Evolutionary conservation across 2,797 vertebrate genomes (phyloP).

Genomic region (Phrynocephalus forsythii): DNA sequence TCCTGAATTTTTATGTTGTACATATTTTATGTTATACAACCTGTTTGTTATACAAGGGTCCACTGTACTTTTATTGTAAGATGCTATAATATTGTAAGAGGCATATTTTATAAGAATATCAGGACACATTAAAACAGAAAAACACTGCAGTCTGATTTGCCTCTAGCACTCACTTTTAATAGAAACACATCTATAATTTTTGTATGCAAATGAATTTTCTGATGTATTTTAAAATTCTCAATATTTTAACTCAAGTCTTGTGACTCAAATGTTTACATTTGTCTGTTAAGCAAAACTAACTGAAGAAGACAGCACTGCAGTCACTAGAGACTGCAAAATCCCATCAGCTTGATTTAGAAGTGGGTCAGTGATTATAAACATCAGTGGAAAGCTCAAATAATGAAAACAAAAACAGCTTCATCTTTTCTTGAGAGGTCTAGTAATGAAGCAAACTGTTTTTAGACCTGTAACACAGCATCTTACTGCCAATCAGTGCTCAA

Average conservation of each 20-base stretch:
- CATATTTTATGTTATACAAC: too few relatives aligned
- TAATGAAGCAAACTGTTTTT: background rate
- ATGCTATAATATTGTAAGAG: background rate
- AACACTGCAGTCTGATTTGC: conserved; percentile 25
- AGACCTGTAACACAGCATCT: background rate
- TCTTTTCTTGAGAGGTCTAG: background rate
- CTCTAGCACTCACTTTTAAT: background rate
- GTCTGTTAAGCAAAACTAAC: background rate
- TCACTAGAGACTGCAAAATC: background rate
- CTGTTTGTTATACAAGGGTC: too few relatives aligned
- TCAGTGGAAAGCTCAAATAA: background rate
- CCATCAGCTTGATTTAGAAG: background rate
- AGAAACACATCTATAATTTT: conserved; percentile 28
- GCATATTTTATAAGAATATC: background rate
- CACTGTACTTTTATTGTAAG: background rate
- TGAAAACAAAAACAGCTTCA: background rate
- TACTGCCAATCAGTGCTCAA: background rate
- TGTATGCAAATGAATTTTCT: conserved; percentile 44
- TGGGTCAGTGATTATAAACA: conserved; percentile 2
- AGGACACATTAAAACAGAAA: conserved; percentile 21
- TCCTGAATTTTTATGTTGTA: too few relatives aligned
- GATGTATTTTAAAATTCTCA: background rate
- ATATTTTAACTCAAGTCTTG: background rate
- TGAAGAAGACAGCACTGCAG: background rate
- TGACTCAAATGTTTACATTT: background rate